Percentiles rank a stretch among this genome's conserved stretches.
phyloP scores from a whole-genome alignment of 2,888 invertebrate genomes.

The Sminthurides aquaticus region DNA sequence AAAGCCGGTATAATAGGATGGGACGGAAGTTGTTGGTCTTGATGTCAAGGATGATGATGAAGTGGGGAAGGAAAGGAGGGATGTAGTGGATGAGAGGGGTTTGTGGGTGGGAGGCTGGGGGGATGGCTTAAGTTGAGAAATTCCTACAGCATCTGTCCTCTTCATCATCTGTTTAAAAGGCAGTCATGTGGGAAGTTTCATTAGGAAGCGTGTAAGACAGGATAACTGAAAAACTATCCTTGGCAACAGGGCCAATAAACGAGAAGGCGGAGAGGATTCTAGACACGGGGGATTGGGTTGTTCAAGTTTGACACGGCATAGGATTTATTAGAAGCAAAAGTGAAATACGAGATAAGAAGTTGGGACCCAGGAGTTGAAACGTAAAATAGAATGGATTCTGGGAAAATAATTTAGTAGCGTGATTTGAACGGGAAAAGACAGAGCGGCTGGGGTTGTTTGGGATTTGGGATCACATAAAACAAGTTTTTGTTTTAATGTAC shows the following conservation, averaged over 20 bases:
- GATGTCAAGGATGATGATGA: not conserved
- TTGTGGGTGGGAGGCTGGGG: too few species aligned
- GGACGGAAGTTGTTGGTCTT: not conserved
- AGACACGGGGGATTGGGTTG: too few species aligned
- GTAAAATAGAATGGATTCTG: too few species aligned
- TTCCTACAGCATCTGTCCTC: not conserved
- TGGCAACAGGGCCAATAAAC: too few species aligned
- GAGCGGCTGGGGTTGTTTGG: not conserved
- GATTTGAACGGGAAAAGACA: too few species aligned
- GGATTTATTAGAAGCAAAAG: too few species aligned
- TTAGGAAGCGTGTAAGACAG: not conserved
- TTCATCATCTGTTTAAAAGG: not conserved
- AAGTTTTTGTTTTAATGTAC: not conserved
- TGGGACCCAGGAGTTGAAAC: not conserved
- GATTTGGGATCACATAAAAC: not conserved
- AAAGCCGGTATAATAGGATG: not conserved
- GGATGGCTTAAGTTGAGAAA: not conserved
- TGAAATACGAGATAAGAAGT: not conserved
- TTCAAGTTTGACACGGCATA: too few species aligned
- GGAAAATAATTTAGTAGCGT: too few species aligned
- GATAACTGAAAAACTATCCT: not conserved
- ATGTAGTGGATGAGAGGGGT: not conserved
- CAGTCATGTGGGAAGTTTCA: constrained; percentile 5
- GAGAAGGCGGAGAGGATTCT: too few species aligned
- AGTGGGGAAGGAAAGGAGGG: not conserved